Conservation (phyloP, 2,797 vertebrate genomes). For the Leptodactylus fallax region DNA sequence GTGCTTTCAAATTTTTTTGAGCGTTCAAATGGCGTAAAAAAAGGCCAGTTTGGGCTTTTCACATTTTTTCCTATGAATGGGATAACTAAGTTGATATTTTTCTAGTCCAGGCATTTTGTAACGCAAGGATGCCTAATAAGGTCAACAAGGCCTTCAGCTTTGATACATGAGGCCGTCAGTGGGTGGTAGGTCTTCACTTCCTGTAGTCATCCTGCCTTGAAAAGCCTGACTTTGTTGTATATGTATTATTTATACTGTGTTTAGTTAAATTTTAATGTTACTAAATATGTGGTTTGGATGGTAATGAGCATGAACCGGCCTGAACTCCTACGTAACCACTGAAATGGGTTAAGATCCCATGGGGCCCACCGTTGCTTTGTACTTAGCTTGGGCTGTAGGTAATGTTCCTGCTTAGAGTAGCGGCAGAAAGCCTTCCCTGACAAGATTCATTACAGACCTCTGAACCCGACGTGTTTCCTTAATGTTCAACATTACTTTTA, state of each 20-base stretch:
- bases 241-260: constrained; percentile 63
- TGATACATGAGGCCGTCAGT: neutral
- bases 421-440: constrained; percentile 63
- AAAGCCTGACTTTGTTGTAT: constrained; percentile 54
- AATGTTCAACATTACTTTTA: constrained; percentile 68
- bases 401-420: constrained; percentile 59
- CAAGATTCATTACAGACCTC: constrained; percentile 76
- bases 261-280: constrained; percentile 71
- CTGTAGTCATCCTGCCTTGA: constrained; percentile 9
- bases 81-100: too few species aligned
- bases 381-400: constrained; percentile 58
- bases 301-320: constrained; percentile 63
- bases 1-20: too few species aligned
- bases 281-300: constrained; percentile 62
- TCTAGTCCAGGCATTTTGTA: too few species aligned
- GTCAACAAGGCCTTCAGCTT: neutral
- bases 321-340: constrained; percentile 56
- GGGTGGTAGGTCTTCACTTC: constrained; percentile 11
- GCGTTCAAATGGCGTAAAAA: too few species aligned
- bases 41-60: too few species aligned
- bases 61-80: too few species aligned
- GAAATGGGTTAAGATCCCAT: constrained; percentile 67
- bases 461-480: constrained; percentile 71
- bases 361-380: constrained; percentile 45
- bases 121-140: too few species aligned